A percentile compares a stretch with the other conserved stretches of the same genome.
phyloP scores from a whole-genome alignment of 2,113 vertebrate species.

The Crocuta crocuta region DNA sequence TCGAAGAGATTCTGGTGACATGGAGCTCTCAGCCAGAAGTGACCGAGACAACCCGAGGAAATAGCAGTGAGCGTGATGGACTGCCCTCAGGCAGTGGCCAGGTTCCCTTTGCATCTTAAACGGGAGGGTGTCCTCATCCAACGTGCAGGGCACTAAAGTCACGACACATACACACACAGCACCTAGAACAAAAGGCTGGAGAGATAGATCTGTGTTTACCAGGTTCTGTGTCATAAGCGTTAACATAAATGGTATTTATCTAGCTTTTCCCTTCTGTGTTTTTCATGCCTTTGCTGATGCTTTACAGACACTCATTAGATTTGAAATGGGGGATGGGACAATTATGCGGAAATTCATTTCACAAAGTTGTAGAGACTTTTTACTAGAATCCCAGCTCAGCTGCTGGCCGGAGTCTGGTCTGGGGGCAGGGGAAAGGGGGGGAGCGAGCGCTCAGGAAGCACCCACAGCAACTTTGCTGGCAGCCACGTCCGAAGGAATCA shows the following conservation, averaged over 20 bases:
- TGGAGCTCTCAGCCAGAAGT: no score
- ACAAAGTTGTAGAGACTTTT: neutral
- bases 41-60: neutral
- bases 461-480: accelerated
- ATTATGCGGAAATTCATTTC: neutral
- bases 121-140: no score
- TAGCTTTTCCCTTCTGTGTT: neutral
- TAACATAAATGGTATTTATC: neutral
- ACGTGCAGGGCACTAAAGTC: neutral
- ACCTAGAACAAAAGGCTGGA: neutral
- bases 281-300: neutral
- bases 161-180: accelerated
- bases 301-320: neutral
- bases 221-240: neutral
- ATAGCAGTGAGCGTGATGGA: accelerated
- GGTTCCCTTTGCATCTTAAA: neutral
- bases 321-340: neutral
- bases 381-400: neutral
- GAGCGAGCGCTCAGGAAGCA: neutral
- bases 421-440: no score
- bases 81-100: no score
- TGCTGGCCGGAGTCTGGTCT: neutral
- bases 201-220: accelerated
- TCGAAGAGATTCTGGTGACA: accelerated
- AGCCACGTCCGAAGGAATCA: accelerated